Percentiles rank a stretch among this genome's conserved stretches.
Conservation (phyloP, 2,797 vertebrate genomes). For the Strix occidentalis region DNA sequence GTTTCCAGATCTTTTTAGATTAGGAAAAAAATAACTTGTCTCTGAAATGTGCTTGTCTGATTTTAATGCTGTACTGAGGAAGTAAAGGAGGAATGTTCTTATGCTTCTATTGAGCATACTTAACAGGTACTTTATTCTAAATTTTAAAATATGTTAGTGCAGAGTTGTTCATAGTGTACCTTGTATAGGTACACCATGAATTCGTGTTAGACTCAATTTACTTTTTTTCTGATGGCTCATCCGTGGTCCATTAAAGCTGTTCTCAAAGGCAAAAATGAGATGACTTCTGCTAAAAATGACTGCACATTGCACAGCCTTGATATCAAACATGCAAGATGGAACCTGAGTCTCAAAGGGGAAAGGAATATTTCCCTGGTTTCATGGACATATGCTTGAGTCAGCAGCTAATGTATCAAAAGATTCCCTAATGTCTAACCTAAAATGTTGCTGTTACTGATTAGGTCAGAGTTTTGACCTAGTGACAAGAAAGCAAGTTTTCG, state of each 20-base stretch:
- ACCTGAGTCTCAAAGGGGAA: background rate
- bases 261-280: slow-evolving; percentile 16
- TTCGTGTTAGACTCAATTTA: background rate
- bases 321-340: background rate
- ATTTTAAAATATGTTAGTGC: background rate
- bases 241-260: background rate
- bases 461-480: background rate
- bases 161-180: background rate
- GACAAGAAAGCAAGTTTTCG: slow-evolving; percentile 30
- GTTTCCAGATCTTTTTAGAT: background rate
- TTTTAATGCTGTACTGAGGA: background rate
- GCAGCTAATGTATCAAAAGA: background rate
- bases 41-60: background rate
- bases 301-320: background rate
- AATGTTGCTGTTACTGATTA: slow-evolving; percentile 6
- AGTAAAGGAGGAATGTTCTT: background rate
- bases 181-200: background rate
- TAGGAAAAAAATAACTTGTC: background rate
- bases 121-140: background rate
- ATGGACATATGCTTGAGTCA: slow-evolving; percentile 15
- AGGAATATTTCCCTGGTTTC: background rate
- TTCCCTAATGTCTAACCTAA: background rate
- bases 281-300: background rate
- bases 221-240: background rate
- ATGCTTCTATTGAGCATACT: background rate